Evolutionary conservation across 2,113 vertebrate species (phyloP), one percentile per base, ranked within the genome.

Genomic region (Miniopterus natalensis): DNA sequence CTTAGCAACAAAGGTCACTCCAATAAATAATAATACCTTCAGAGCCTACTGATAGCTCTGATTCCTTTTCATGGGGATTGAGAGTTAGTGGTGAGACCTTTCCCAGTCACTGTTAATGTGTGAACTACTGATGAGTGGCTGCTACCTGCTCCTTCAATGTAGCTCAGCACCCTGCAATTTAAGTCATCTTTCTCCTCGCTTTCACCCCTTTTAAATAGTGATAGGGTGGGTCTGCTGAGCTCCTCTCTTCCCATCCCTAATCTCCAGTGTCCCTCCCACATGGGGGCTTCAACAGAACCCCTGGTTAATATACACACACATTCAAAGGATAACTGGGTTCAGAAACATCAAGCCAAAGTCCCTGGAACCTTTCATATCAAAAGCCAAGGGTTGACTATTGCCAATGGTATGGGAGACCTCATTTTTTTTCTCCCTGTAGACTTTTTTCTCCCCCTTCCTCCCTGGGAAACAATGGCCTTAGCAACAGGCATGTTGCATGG

Each of bases 1-100:
- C 96, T 96, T 97, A 98, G 98, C 97, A 98, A 97, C 8, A 5
- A 95, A 98, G 80, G 92, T 98, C 95, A 97, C 95, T 98, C 90
- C 92, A 95, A 96, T 95, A 98, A 98, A 97, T 92, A 96, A 97
- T 95, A 96, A 83, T 95, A 93, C 96, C 84, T 79, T 71, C 83
- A 92, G 84, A 96, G 85, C 36, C 80, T 81, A 94, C 84, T 96
- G 97, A 97, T 96, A 97, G 57, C 59, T 94, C 95, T 68, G 0
- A 84, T 97, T 98, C 90, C 75, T 96, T 96, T 84, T 74, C 13
- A 65, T 4, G 61, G 94, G 79, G 77, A 65, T 51, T 47, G 86
- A 97, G 95, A 96, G 93, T 71, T 21, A 71, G 29, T 66, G 45
- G 21, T 36, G 51, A 86, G 29, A 23, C 59, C 85, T 90, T 94